Conservation (phyloP, 1,140 invertebrate genomes). For the Formica selysi region DNA sequence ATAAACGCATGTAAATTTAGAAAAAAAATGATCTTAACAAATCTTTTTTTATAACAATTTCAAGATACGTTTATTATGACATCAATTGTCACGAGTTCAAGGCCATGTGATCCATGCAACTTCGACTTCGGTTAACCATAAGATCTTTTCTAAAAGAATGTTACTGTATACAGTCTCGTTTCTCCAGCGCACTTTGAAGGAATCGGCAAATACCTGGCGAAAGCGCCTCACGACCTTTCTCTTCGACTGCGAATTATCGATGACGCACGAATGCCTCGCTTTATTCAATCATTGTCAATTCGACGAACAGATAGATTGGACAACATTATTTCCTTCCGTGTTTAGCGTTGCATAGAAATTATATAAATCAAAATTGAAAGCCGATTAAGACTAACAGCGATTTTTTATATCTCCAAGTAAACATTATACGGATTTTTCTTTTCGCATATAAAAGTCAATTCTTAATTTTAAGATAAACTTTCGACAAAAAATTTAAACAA, state of each 20-base stretch:
- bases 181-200: conserved; percentile 36
- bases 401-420: neutral
- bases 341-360: conserved; percentile 44
- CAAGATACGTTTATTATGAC: neutral
- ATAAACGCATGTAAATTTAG: neutral
- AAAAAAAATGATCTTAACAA: neutral
- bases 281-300: conserved; percentile 44
- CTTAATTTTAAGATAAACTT: neutral
- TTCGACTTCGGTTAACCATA: conserved; percentile 17
- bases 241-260: conserved; percentile 66
- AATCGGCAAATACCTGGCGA: conserved; percentile 56
- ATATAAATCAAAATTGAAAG: conserved; percentile 54
- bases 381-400: neutral
- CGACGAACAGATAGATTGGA: neutral
- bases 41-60: neutral
- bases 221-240: conserved; percentile 73
- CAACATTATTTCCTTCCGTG: conserved; percentile 23
- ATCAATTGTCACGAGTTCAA: conserved; percentile 59
- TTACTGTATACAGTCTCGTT: conserved; percentile 40
- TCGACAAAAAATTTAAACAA: neutral
- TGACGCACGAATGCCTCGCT: conserved; percentile 10
- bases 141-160: conserved; percentile 60
- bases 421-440: neutral
- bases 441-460: neutral
- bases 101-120: conserved; percentile 44